phyloP scores from a whole-genome alignment of 2,113 vertebrate species.

The Mellivora capensis region DNA sequence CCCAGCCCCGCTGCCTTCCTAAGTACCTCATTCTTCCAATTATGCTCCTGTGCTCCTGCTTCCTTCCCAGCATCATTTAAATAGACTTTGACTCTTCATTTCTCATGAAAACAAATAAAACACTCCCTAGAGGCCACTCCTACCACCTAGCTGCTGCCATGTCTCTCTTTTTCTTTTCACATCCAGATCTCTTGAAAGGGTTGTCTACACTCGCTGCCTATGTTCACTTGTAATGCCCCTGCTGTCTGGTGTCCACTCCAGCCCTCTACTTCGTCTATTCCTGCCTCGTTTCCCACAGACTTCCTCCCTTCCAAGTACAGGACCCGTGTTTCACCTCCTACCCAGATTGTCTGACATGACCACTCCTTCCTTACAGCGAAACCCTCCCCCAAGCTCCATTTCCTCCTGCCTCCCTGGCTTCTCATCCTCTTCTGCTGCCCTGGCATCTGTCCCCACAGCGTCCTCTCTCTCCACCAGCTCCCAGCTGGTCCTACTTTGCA shows the following conservation, averaged over 20 bases:
- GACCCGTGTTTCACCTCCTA: not conserved
- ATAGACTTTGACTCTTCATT: not conserved
- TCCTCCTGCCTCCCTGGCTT: not conserved
- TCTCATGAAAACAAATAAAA: not conserved
- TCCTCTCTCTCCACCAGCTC: not conserved
- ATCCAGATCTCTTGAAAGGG: not conserved
- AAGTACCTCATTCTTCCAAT: not conserved
- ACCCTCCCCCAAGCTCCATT: rapidly evolving
- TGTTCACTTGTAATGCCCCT: not conserved
- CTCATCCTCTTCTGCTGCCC: not conserved
- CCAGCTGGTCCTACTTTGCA: not conserved
- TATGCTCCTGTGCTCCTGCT: not conserved
- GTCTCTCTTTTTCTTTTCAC: not conserved
- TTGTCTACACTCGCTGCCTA: not conserved
- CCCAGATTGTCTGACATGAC: not conserved
- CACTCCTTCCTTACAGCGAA: not conserved
- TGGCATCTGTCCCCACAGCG: not conserved
- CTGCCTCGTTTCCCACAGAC: not conserved
- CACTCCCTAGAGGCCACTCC: not conserved
- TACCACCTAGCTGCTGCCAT: not conserved
- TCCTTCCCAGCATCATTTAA: not conserved
- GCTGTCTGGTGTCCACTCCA: not conserved
- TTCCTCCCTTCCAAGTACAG: not conserved
- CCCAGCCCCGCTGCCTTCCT: not conserved
- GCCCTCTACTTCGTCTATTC: not conserved